These are phyloP conservation scores for Drosophila fungiperda DNA, from an alignment of 2,888 invertebrate genomes.

Conservation along the genomic window DNA sequence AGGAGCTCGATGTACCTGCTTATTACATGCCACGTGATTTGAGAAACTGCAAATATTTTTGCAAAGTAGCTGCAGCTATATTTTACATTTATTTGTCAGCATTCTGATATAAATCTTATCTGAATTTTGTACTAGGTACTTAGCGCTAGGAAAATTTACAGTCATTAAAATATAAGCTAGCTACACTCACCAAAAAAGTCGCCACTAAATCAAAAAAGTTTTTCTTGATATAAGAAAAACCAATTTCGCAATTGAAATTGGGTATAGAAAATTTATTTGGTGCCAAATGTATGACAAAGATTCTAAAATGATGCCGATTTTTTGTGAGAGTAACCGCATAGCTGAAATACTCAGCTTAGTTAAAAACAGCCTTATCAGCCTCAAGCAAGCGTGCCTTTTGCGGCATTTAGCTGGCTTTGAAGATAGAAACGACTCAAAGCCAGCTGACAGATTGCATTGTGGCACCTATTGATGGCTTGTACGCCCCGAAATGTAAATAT, in stretches of 20 bases:
- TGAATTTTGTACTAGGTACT: not conserved
- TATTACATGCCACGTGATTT: slow-evolving; percentile 11
- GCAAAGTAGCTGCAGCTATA: not conserved
- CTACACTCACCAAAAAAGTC: not conserved
- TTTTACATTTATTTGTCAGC: not conserved
- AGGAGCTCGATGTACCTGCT: slow-evolving; percentile 1
- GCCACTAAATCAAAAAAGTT: not conserved
- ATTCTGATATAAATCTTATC: not conserved
- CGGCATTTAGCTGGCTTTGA: slow-evolving; percentile 6
- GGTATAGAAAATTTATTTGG: not conserved
- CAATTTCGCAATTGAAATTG: too few relatives aligned
- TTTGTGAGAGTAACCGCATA: not conserved
- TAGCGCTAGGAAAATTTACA: not conserved
- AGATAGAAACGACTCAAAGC: slow-evolving; percentile 20
- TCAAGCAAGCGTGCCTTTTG: slow-evolving; percentile 28
- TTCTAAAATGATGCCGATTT: not conserved
- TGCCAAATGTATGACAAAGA: not conserved
- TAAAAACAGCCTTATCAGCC: slow-evolving; percentile 16
- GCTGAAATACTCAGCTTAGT: slow-evolving; percentile 10
- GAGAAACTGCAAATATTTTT: not conserved
- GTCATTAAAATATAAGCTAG: not conserved
- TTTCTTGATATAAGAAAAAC: not conserved
- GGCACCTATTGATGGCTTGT: slow-evolving; percentile 33
- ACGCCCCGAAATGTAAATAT: slow-evolving; percentile 49
- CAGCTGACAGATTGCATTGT: slow-evolving; percentile 17